These are phyloP conservation scores for Sebastes oblongus DNA, from an alignment of 2,797 vertebrate genomes.

Conservation along the genomic window DNA sequence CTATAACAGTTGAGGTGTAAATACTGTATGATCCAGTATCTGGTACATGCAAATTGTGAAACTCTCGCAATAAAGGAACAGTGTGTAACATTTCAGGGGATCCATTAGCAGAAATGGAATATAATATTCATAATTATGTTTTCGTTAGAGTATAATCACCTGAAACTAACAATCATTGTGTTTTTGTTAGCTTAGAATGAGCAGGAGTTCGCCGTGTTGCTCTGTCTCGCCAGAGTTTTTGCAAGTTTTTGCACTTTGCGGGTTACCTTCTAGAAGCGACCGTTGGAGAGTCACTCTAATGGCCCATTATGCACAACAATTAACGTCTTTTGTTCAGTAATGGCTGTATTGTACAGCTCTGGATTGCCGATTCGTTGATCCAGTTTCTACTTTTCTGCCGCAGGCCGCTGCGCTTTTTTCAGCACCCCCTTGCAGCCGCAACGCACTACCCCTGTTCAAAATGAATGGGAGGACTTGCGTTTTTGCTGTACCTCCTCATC, in stretches of 20 bases:
- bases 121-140: background rate
- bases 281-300: too few species aligned
- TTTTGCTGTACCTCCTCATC: background rate
- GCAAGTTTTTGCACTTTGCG: too few species aligned
- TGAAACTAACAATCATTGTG: background rate
- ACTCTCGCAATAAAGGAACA: background rate
- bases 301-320: too few species aligned
- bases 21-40: background rate
- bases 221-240: too few species aligned
- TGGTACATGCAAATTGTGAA: background rate
- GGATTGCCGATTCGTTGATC: too few species aligned
- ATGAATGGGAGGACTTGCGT: background rate
- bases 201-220: too few species aligned
- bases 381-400: too few species aligned
- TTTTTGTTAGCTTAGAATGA: background rate
- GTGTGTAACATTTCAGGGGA: background rate
- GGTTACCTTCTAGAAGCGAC: too few species aligned
- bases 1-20: background rate
- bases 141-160: background rate
- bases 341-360: too few species aligned
- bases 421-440: too few species aligned
- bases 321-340: too few species aligned
- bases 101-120: background rate
- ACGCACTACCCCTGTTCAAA: background rate
- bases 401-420: too few species aligned